A percentile compares a stretch with the other conserved stretches of the same genome.
phyloP scores from a whole-genome alignment of 2,797 vertebrate species.

The Hydrophis major region DNA sequence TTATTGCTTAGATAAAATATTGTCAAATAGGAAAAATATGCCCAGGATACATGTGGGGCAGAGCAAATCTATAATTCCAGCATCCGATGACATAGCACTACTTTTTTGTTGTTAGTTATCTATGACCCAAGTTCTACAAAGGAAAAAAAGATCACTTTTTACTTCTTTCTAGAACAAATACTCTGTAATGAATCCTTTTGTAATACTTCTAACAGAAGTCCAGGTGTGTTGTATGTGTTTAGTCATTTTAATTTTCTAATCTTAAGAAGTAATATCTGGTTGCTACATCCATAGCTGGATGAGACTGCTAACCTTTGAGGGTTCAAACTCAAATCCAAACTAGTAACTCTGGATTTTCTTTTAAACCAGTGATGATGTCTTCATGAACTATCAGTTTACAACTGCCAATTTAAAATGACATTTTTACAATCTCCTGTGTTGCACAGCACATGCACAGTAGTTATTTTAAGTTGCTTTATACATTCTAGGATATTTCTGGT shows the following conservation, averaged over 20 bases:
- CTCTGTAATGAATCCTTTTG: not conserved
- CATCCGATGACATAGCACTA: slow-evolving; percentile 55
- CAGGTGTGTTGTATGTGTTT: not conserved
- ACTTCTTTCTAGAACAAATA: slow-evolving; percentile 12
- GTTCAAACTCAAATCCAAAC: not conserved
- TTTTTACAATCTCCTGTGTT: not conserved
- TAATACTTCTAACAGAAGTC: slow-evolving; percentile 20
- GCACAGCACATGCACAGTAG: not conserved
- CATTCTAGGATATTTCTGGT: not conserved
- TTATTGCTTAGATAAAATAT: slow-evolving; percentile 65
- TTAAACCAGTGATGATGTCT: not conserved
- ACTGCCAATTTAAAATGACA: accelerated
- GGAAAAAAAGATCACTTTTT: slow-evolving; percentile 35
- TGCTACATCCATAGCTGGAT: not conserved
- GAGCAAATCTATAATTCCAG: slow-evolving; percentile 47
- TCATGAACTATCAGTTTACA: not conserved
- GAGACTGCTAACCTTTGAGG: not conserved
- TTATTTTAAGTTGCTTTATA: not conserved
- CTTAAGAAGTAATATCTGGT: slow-evolving; percentile 21
- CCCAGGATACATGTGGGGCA: slow-evolving; percentile 42
- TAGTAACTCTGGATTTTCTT: slow-evolving; percentile 9
- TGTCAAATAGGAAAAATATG: slow-evolving; percentile 46
- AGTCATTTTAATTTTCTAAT: slow-evolving; percentile 1
- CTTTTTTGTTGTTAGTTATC: slow-evolving; percentile 30
- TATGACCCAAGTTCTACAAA: slow-evolving; percentile 36